Evolutionary conservation across 2,797 vertebrate genomes (phyloP), one percentile per base, ranked within the genome.

Genomic region (Platyrinchus mystaceus): DNA sequence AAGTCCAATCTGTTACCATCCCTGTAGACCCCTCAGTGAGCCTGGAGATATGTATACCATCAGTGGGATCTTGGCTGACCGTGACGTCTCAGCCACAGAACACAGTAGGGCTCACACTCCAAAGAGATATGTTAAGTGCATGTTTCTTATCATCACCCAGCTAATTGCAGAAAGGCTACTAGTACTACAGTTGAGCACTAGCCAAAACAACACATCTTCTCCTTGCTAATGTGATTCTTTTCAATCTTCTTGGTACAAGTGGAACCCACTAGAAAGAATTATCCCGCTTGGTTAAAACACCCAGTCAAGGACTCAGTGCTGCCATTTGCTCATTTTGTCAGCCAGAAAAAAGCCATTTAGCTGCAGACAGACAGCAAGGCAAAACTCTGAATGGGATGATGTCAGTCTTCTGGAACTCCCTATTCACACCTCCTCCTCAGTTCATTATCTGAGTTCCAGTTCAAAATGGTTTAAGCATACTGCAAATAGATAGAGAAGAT

Each of bases 191-290:
- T 1, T 23, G 14, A 83, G 52, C 32, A 64, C 12, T 39, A 83
- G 50, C 46, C 53, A 75, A 50, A 89, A 56, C 24, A 87, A 10
- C 12, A 22, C 39, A 58, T 71, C 50, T 34, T 50, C 44, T 85
- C 62, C 46, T 75, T 53, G 24, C 46, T 60, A 47, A 70, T 0
- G 0, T 21, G 64, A 80, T 58, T 91, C 27, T 46, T 63, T 87
- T 81, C 59, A 30, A 22, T 73, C 30, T 74, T 58, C 43, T 46
- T 36, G n/a, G 39, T 39, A 66, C 11, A 34, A 8, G 16, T 63
- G 75, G 64, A 90, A 87, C 7, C 30, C 66, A 49, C 52, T 55
- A 58, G 59, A 47, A 21, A 90, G n/a, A 84, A 90, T 77, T 67
- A 92, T 24, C 28, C 68, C 23, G 36, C 15, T 69, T 79, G 47